Conservation (phyloP, 2,888 invertebrate genomes). For the Pteria penguin region DNA sequence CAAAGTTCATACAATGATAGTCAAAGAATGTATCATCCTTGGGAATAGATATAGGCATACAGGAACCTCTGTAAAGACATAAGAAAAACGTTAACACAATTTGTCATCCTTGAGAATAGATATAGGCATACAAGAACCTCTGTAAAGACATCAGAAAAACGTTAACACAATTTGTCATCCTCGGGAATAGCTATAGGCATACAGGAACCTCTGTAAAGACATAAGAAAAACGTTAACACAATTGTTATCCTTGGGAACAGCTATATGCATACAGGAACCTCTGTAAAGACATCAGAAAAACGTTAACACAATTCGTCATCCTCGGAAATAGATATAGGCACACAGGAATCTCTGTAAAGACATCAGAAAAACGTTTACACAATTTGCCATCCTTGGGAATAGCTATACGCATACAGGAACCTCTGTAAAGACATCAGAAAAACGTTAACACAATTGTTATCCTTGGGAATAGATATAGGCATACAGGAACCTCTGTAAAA, state of each 20-base stretch:
- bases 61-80: conserved; percentile 50
- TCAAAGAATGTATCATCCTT: conserved; percentile 59
- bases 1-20: conserved; percentile 64
- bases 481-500: conserved; percentile 60
- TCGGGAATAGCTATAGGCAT: conserved; percentile 68
- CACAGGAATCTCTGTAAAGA: too few species aligned
- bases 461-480: conserved; percentile 65
- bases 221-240: neutral
- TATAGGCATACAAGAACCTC: conserved; percentile 70
- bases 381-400: conserved; percentile 61
- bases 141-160: conserved; percentile 8
- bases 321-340: too few species aligned
- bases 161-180: conserved; percentile 50
- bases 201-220: conserved; percentile 56
- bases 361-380: too few species aligned
- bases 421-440: conserved; percentile 32
- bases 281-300: conserved; percentile 23
- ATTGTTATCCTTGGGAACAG: conserved; percentile 61
- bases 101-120: conserved; percentile 61
- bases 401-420: conserved; percentile 69
- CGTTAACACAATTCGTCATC: neutral
- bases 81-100: conserved; percentile 6
- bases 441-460: conserved; percentile 58
- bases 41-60: conserved; percentile 70
- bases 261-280: conserved; percentile 69